Percentiles rank a stretch among this genome's conserved stretches.
Evolutionary conservation across 2,888 invertebrate species (phyloP).

Genomic region (Drosophila engyochracea): DNA sequence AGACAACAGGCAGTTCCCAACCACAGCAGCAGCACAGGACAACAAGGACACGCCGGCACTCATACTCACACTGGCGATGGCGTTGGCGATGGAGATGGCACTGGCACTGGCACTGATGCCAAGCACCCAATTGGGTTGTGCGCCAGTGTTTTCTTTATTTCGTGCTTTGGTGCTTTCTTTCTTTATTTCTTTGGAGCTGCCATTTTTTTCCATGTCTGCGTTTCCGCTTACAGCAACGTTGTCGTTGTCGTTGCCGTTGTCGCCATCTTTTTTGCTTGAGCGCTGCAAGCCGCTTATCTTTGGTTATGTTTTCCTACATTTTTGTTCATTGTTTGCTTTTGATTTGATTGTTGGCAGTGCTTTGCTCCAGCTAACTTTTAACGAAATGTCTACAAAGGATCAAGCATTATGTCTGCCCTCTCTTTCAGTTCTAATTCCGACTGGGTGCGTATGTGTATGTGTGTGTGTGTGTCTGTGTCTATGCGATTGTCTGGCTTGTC

Average conservation of each 20-base stretch:
- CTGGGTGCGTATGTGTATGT: constrained; percentile 12
- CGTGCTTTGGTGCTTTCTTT: constrained; percentile 17
- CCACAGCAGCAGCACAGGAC: constrained; percentile 34
- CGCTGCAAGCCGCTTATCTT: constrained; percentile 78
- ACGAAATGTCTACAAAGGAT: constrained; percentile 82
- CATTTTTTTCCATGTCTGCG: constrained; percentile 67
- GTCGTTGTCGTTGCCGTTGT: constrained; percentile 37
- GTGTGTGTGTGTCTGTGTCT: constrained; percentile 23
- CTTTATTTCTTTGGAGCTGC: constrained; percentile 41
- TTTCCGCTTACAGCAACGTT: constrained; percentile 71
- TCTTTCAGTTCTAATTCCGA: constrained; percentile 17
- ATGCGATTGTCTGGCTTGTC: constrained; percentile 63
- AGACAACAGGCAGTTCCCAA: constrained; percentile 68
- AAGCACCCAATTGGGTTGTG: constrained; percentile 27
- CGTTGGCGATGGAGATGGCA: constrained; percentile 1
- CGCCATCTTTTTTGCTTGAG: constrained; percentile 72
- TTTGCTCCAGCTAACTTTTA: constrained; percentile 69
- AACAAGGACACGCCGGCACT: constrained; percentile 72
- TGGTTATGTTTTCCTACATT: constrained; percentile 81
- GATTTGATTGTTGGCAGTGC: constrained; percentile 80
- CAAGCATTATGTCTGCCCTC: constrained; percentile 64
- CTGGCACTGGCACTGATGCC: constrained; percentile 27
- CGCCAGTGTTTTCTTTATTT: constrained; percentile 32
- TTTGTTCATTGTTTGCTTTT: constrained; percentile 81
- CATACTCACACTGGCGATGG: constrained; percentile 33